Conservation (phyloP, 2,888 invertebrate species). For the Dusona sp. region DNA sequence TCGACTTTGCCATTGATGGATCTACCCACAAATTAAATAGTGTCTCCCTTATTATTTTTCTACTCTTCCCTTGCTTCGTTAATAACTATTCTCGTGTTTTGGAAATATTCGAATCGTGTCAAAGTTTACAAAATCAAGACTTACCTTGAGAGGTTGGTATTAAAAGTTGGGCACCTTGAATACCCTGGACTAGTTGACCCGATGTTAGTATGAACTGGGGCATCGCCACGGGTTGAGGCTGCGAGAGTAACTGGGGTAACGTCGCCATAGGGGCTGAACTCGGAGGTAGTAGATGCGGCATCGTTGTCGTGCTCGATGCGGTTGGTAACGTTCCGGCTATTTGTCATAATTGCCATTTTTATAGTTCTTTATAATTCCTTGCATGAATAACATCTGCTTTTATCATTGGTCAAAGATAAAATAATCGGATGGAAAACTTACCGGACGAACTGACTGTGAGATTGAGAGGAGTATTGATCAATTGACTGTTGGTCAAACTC, state of each 20-base stretch:
- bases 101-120: not conserved
- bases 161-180: constrained; percentile 96
- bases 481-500: constrained; percentile 86
- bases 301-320: constrained; percentile 83
- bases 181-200: constrained; percentile 96
- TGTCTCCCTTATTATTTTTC: not conserved
- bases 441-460: constrained; percentile 90
- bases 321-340: constrained; percentile 82
- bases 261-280: constrained; percentile 86
- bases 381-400: not conserved
- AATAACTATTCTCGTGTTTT: not conserved
- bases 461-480: constrained; percentile 93
- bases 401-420: not conserved
- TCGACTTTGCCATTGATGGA: not conserved
- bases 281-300: constrained; percentile 81
- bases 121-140: constrained; percentile 26
- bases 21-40: not conserved
- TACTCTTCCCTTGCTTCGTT: not conserved
- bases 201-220: constrained; percentile 96
- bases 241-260: constrained; percentile 87
- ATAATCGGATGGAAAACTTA: constrained; percentile 72
- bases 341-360: constrained; percentile 51
- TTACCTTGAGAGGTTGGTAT: constrained; percentile 98
- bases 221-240: constrained; percentile 90
- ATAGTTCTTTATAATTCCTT: not conserved